phyloP scores from a whole-genome alignment of 2,797 vertebrate genomes.

The Lithobates pipiens region DNA sequence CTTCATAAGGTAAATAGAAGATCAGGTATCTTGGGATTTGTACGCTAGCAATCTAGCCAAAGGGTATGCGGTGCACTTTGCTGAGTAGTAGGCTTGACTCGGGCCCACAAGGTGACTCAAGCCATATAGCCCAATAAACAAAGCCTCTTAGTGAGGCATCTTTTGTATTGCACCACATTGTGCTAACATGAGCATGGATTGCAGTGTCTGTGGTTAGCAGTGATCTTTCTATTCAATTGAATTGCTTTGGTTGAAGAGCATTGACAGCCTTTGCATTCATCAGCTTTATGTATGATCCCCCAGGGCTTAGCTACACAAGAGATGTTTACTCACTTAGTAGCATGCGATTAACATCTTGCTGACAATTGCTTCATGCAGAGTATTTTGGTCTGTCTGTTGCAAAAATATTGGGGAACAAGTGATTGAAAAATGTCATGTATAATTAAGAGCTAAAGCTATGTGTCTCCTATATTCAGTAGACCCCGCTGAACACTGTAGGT shows the following conservation, averaged over 20 bases:
- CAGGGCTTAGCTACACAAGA: not conserved
- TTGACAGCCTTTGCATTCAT: not conserved
- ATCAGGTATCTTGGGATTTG: no score
- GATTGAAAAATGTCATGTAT: not conserved
- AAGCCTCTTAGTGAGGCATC: not conserved
- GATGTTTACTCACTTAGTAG: not conserved
- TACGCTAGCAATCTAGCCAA: no score
- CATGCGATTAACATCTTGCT: not conserved
- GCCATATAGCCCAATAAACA: not conserved
- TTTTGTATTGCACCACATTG: no score
- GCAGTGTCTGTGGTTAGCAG: not conserved
- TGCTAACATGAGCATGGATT: not conserved
- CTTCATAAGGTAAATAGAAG: no score
- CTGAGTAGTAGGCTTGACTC: no score
- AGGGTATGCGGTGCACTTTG: no score
- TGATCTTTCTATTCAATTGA: not conserved
- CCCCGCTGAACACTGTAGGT: no score
- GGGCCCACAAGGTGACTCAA: no score
- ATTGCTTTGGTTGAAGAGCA: no score
- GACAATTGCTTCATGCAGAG: not conserved
- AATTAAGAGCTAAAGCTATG: not conserved
- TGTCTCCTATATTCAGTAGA: no score
- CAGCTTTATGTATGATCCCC: not conserved
- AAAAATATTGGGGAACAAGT: not conserved
- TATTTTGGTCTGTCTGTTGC: not conserved